Evolutionary conservation across 2,888 invertebrate genomes (phyloP), one percentile per base, ranked within the genome.

Genomic region (Pammene fasciana): DNA sequence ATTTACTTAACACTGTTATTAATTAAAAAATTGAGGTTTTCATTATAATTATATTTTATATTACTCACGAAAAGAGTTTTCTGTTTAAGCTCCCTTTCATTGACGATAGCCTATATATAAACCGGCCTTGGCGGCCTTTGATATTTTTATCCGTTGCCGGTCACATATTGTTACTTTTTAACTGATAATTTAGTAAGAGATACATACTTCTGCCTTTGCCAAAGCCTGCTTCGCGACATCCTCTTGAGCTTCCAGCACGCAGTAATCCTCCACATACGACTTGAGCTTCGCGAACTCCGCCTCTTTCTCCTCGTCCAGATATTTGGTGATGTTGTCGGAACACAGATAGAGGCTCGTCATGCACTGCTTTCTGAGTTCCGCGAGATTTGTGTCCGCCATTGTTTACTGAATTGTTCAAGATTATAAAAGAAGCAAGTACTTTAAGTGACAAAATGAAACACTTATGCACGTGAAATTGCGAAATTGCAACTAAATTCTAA

Each of bases 261-360:
- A 89, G 74, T 91, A 91, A 67, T 82, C 83, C 68, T 84, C 78
- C 0, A 89, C 86, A 72, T 82, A 86, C 52, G 76, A 74, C 67
- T 82, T 84, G 0, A 92, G 76, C 74, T 86, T 86, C 10, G 75
- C 74, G 68, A 87, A 85, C 73, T 88, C 85, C 0, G 76, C 79
- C 55, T 86, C 84, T 72, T 86, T 88, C 43, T 88, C 88, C 8
- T 79, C 76, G 61, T 89, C 86, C 68, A 91, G 77, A 79, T 91
- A 90, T 75, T 88, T 90, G 1, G 84, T 82, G 34, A 90, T 81
- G 64, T 91, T 90, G 52, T 89, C 88, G 0, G 88, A 82, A 75
- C 89, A 89, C 65, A 85, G 75, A 74, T 87, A 87, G 9, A 91
- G 77, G 73, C 87, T 89, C 1, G 83, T 84, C 16, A 92, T 82